Evolutionary conservation across 2,113 vertebrate species (phyloP), one percentile per base, ranked within the genome.

Genomic region (Apus apus): DNA sequence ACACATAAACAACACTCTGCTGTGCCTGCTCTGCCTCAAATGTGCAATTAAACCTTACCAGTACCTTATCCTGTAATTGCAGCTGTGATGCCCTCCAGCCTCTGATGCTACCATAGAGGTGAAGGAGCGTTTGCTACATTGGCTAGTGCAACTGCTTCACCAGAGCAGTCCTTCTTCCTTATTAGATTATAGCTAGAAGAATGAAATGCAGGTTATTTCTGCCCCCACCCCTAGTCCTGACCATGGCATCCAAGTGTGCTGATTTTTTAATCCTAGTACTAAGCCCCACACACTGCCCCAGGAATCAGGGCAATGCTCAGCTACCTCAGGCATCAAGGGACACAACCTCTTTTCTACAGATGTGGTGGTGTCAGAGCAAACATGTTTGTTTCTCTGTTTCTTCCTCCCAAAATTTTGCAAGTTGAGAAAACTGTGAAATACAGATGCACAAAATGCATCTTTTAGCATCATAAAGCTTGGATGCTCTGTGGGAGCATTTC

Each of bases 11-110:
- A 92, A 13, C 12, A 15, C 56, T 91, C 88, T 58, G 23, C 75
- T 43, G 60, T 92, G 93, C 58, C 64, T 94, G 77, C 87, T 87
- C n/a, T 82, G 75, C 62, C 54, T 90, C 85, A 77, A 40, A 82
- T 34, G 30, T 70, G 71, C 87, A 92, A 93, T 95, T 94, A 94
- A 94, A 78, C 60, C 56, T 83, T 61, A 71, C 22, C 77, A 82
- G 90, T 67, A 82, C 64, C 58, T 94, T 86, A 73, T 70, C 34
- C 84, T 74, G 43, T 88, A 94, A 85, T 84, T 90, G 70, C 83
- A 77, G 6, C 56, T 72, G 58, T 0, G 0, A 51, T 1, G 2
- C 57, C 7, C 51, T 91, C 74, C 78, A 75, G 89, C 60, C 53
- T 62, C 83, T 94, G 88, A 72, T 87, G 74, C 51, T 36, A 6